Percentiles rank a stretch among this genome's conserved stretches.
phyloP scores from a whole-genome alignment of 2,797 vertebrate genomes.

The Falco cherrug region DNA sequence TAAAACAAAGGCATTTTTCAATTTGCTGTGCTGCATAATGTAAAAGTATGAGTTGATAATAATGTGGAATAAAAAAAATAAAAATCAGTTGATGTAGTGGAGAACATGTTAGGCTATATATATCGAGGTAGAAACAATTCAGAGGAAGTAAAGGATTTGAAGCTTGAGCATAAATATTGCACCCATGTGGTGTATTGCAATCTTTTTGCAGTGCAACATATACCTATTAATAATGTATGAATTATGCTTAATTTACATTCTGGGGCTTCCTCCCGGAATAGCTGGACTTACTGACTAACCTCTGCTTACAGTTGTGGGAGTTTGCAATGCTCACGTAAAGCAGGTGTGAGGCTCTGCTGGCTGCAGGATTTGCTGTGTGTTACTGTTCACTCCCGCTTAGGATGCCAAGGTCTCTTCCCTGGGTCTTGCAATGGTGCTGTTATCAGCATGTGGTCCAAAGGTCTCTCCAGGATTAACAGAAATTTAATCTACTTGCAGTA shows the following conservation, averaged over 20 bases:
- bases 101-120: neutral
- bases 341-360: neutral
- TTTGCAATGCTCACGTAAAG: accelerated
- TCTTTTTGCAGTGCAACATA: neutral
- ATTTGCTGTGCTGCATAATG: neutral
- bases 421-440: neutral
- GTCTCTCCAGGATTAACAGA: neutral
- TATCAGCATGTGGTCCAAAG: neutral
- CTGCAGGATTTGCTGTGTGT: neutral
- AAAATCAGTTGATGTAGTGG: neutral
- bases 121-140: neutral
- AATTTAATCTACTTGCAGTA: neutral
- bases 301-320: accelerated
- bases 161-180: neutral
- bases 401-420: neutral
- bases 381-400: neutral
- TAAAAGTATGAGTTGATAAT: neutral
- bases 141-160: neutral
- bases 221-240: neutral
- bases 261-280: neutral
- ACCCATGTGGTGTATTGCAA: neutral
- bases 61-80: neutral
- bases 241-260: neutral
- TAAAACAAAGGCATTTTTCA: neutral
- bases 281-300: neutral